A percentile compares a stretch with the other conserved stretches of the same genome.
Conservation (phyloP, 2,888 invertebrate genomes). For the Stenodera caucasica region DNA sequence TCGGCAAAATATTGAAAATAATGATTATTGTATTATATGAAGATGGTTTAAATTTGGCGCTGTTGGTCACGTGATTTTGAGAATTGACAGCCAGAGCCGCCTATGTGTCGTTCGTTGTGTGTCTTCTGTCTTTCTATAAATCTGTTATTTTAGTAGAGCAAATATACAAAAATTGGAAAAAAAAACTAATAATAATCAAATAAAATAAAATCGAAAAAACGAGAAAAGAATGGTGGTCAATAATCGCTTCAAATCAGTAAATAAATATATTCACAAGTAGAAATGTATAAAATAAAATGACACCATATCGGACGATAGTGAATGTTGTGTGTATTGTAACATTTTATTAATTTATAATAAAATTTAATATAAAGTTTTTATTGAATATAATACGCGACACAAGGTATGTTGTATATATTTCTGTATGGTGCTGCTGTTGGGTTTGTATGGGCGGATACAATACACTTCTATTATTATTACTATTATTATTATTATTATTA, state of each 20-base stretch:
- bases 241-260: too few species aligned
- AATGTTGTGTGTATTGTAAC: not conserved
- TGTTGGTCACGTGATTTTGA: constrained; percentile 6
- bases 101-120: constrained; percentile 3
- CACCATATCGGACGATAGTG: not conserved
- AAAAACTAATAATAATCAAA: not conserved
- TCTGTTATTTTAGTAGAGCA: constrained; percentile 1
- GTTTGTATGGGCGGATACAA: constrained; percentile 3
- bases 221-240: not conserved
- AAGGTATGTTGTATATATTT: constrained; percentile 32
- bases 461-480: not conserved
- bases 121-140: not conserved
- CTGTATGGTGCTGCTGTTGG: not conserved
- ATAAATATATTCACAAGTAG: too few species aligned
- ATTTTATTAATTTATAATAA: not conserved
- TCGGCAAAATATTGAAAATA: too few species aligned
- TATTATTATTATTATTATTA: not conserved
- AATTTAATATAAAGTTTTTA: not conserved
- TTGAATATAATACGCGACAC: constrained; percentile 23
- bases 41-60: constrained; percentile 19
- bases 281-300: not conserved
- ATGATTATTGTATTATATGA: too few species aligned
- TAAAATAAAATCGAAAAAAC: not conserved
- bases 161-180: not conserved
- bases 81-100: constrained; percentile 1